These are phyloP conservation scores for Adineta ricciae DNA, from an alignment of 2,888 invertebrate genomes.

Conservation along the genomic window DNA sequence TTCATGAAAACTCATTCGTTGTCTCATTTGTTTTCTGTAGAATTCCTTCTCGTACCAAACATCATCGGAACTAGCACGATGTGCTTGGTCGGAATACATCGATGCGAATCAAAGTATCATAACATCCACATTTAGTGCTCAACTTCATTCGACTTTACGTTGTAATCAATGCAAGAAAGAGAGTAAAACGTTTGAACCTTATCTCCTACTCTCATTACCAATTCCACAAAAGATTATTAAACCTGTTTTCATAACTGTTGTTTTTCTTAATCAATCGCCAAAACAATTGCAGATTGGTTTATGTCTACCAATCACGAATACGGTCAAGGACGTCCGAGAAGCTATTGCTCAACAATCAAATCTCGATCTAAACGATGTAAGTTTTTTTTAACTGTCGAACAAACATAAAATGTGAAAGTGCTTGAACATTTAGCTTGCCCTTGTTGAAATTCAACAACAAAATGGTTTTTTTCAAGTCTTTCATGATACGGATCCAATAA, in stretches of 20 bases:
- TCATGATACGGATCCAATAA: background rate
- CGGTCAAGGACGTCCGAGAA: background rate
- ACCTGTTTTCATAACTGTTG: background rate
- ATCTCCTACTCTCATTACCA: constrained; percentile 43
- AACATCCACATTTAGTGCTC: constrained; percentile 14
- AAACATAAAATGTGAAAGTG: background rate
- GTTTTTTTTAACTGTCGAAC: background rate
- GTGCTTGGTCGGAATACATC: background rate
- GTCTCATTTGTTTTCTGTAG: background rate
- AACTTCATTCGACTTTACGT: constrained; percentile 3
- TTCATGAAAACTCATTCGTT: background rate
- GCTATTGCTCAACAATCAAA: constrained; percentile 15
- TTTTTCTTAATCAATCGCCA: constrained; percentile 20
- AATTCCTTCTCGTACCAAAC: background rate
- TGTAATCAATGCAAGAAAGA: constrained; percentile 22
- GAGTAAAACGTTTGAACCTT: constrained; percentile 20
- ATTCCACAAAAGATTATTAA: constrained; percentile 37
- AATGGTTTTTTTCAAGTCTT: constrained; percentile 14
- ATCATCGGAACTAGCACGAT: background rate
- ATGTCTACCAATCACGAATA: background rate
- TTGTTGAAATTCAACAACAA: background rate
- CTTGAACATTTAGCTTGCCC: background rate
- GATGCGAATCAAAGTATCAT: constrained; percentile 38
- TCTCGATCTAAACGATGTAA: background rate
- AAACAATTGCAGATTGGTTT: constrained; percentile 14